Evolutionary conservation across 2,113 vertebrate genomes (phyloP).

Genomic region (Circaetus cinerascens): DNA sequence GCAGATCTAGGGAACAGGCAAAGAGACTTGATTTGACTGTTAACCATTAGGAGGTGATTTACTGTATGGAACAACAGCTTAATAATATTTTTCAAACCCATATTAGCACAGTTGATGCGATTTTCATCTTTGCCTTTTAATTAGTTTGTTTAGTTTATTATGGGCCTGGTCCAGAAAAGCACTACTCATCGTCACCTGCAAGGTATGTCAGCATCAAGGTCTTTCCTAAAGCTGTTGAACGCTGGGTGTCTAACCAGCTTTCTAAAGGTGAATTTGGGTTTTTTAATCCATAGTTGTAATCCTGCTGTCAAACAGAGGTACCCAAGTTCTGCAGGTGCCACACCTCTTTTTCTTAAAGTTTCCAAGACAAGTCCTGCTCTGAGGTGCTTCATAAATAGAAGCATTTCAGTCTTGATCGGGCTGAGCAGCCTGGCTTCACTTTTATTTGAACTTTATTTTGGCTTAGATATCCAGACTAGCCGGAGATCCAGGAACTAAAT

Average conservation of each 20-base stretch:
- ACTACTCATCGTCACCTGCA: not conserved
- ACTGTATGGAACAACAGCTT: not conserved
- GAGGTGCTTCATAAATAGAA: not conserved
- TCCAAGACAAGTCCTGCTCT: not conserved
- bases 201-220: not conserved
- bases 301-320: not conserved
- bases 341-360: not conserved
- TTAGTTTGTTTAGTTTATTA: not conserved
- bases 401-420: not conserved
- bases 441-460: slow-evolving; percentile 62
- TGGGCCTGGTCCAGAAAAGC: not conserved
- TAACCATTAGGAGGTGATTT: not conserved
- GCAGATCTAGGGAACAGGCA: not conserved
- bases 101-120: not conserved
- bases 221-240: not conserved
- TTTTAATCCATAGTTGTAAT: not conserved
- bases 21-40: not conserved
- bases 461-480: slow-evolving; percentile 37
- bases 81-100: not conserved
- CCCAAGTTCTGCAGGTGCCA: not conserved
- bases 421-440: slow-evolving; percentile 25
- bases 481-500: slow-evolving; percentile 33
- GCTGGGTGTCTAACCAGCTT: not conserved
- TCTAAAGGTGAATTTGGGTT: not conserved
- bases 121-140: not conserved